Conservation (phyloP, 2,888 invertebrate species). For the Ramazzottius varieornatus region DNA sequence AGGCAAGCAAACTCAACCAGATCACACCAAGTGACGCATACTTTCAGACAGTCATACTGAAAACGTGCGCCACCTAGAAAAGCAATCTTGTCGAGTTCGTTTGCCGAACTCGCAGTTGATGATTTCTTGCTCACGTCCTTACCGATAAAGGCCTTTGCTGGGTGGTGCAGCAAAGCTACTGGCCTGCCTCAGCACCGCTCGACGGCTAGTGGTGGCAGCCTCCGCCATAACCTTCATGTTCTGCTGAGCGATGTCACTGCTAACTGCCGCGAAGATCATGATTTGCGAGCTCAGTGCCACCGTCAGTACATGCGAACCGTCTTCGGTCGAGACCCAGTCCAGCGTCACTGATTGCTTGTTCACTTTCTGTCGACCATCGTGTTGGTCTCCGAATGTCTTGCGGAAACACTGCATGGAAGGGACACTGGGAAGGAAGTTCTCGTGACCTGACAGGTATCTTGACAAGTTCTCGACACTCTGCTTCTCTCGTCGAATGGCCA, state of each 20-base stretch:
- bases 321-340: conserved; percentile 98
- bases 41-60: no score
- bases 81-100: no score
- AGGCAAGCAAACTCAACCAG: no score
- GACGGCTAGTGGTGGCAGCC: conserved; percentile 6
- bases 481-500: conserved; percentile 1
- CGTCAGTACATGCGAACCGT: conserved; percentile 87
- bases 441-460: neutral
- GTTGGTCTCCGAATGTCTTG: neutral
- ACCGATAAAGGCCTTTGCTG: neutral
- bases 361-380: neutral
- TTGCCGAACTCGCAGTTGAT: no score
- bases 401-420: neutral
- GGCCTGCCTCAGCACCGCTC: neutral
- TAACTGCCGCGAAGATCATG: conserved; percentile 67
- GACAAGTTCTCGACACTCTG: neutral
- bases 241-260: conserved; percentile 74
- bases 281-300: conserved; percentile 73
- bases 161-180: neutral
- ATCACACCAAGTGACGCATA: no score
- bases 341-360: conserved; percentile 44
- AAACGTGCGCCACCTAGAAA: no score
- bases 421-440: neutral
- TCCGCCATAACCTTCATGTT: conserved; percentile 59
- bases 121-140: neutral